Base-by-base conservation (phyloP, 1,140 invertebrate species). In the Eriosoma lanigerum region DNA sequence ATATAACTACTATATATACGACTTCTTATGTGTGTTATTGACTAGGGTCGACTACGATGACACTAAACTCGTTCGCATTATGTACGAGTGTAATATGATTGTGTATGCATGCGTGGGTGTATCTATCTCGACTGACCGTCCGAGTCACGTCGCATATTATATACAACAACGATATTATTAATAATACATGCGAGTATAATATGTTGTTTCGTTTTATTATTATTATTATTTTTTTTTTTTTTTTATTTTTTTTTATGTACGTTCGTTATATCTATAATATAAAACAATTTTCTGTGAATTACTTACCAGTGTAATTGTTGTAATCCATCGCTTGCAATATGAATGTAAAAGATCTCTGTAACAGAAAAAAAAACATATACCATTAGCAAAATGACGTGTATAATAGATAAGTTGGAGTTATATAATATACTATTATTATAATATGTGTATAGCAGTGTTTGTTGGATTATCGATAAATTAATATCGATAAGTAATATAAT, bases 251-350 rank as follows among this genome's bases (percentile, higher is more conserved):
- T n/a, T n/a, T n/a, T n/a, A 46, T 21, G 44, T 50, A 48, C 38
- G 9, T 15, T n/a, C 15, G 24, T 24, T 24, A 26, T 58, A 38
- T 46, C 32, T 38, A 38, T 38, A 38, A 38, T 38, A 38, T 38
- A 38, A 38, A 4, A 38, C 8, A 4, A 38, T 38, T 4, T 38
- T 8, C 8, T n/a, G n/a, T n/a, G n/a, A n/a, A n/a, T 38, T 8
- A 38, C 72, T 75, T 54, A 75, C 72, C 72, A 12, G 90, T 89
- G 84, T 89, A 90, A 85, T 92, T 91, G 86, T 88, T 90, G 87
- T 93, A 90, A 87, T 96, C 93, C 88, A 93, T 90, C 81, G 94
- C 94, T 88, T 96, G 94, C 82, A 96, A 89, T 82, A 96, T 95
- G 84, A 96, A 88, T 83, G 94, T 95, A 87, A 96, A 96, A 82